Conservation (phyloP, 2,888 invertebrate genomes). For the Diaperis boleti region DNA sequence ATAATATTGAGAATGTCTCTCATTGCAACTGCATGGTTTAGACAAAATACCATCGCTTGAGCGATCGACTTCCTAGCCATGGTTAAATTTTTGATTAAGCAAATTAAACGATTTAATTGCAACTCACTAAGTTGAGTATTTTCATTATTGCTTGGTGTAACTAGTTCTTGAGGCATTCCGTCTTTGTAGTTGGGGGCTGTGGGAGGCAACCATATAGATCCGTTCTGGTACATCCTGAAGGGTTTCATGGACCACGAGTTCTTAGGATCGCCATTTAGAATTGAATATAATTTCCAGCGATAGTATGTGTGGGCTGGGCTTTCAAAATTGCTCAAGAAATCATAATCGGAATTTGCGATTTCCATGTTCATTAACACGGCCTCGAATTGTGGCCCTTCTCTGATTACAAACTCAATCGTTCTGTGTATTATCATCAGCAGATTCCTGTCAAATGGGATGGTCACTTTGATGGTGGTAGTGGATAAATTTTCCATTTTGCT, state of each 20-base stretch:
- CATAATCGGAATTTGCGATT: slow-evolving; percentile 93
- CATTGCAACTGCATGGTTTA: slow-evolving; percentile 94
- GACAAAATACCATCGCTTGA: slow-evolving; percentile 97
- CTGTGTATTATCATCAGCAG: slow-evolving; percentile 93
- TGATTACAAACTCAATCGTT: slow-evolving; percentile 98
- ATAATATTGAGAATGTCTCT: slow-evolving; percentile 93
- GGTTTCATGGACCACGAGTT: slow-evolving; percentile 89
- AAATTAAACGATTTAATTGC: slow-evolving; percentile 90
- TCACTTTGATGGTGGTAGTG: slow-evolving; percentile 74
- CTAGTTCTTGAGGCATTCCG: slow-evolving; percentile 95
- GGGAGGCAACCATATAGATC: slow-evolving; percentile 96
- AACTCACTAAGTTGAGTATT: slow-evolving; percentile 78
- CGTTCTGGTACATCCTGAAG: slow-evolving; percentile 95
- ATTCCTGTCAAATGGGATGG: slow-evolving; percentile 72
- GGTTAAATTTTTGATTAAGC: slow-evolving; percentile 84
- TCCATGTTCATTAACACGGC: slow-evolving; percentile 99
- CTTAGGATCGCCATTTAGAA: slow-evolving; percentile 93
- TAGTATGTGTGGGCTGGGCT: slow-evolving; percentile 70
- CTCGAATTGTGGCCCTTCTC: slow-evolving; percentile 99
- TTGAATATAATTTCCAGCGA: slow-evolving; percentile 93
- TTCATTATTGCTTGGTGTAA: slow-evolving; percentile 73
- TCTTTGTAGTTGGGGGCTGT: slow-evolving; percentile 91
- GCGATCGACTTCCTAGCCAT: slow-evolving; percentile 83
- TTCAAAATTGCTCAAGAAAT: slow-evolving; percentile 89
- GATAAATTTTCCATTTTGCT: slow-evolving; percentile 37